These are phyloP conservation scores for Agrilus biguttatus DNA, from an alignment of 2,888 invertebrate species.

Conservation along the genomic window DNA sequence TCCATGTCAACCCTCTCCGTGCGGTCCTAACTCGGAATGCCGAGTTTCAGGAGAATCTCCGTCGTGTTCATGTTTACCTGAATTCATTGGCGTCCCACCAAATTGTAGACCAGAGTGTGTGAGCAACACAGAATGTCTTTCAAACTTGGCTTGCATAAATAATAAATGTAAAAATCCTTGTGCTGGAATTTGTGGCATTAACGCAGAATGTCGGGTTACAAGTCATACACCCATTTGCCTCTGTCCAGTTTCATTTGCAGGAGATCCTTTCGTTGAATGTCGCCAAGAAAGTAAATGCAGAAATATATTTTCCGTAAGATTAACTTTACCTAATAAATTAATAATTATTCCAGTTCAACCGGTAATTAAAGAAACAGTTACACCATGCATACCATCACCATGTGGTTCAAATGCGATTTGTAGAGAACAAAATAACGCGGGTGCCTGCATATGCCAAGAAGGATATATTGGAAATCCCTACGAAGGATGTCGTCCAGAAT, in stretches of 20 bases:
- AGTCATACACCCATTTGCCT: slow-evolving; percentile 74
- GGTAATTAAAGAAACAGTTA: slow-evolving; percentile 29
- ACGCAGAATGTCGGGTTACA: slow-evolving; percentile 64
- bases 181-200: slow-evolving; percentile 61
- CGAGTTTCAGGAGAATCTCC: slow-evolving; percentile 41
- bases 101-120: slow-evolving; percentile 70
- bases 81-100: slow-evolving; percentile 63
- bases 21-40: slow-evolving; percentile 64
- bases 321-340: neutral
- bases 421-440: slow-evolving; percentile 54
- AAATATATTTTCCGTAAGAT: slow-evolving; percentile 1
- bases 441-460: slow-evolving; percentile 55
- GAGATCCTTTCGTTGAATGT: slow-evolving; percentile 59
- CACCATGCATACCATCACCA: slow-evolving; percentile 54
- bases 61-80: slow-evolving; percentile 52
- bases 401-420: slow-evolving; percentile 56
- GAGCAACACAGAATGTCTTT: slow-evolving; percentile 63
- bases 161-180: slow-evolving; percentile 70
- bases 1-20: slow-evolving; percentile 59
- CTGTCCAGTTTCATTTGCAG: slow-evolving; percentile 55
- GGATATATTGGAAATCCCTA: slow-evolving; percentile 67
- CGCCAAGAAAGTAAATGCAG: slow-evolving; percentile 13
- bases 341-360: neutral
- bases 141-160: slow-evolving; percentile 60
- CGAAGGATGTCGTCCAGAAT: slow-evolving; percentile 56